Conservation (phyloP, 2,888 invertebrate genomes). For the Chouioia cunea region DNA sequence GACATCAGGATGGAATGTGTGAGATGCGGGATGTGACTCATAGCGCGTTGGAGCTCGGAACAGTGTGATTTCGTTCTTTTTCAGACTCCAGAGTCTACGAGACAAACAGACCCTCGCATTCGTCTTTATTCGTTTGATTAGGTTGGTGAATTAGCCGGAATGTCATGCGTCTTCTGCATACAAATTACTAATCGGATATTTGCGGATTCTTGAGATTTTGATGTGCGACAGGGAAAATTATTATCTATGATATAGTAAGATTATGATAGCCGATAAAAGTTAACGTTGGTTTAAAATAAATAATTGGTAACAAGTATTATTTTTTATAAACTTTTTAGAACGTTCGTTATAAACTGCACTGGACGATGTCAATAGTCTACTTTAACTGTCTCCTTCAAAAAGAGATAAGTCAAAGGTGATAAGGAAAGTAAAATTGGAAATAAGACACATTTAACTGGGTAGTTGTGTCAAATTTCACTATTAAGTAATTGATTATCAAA, state of each 20-base stretch:
- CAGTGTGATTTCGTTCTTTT: conserved; percentile 16
- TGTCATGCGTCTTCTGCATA: background rate
- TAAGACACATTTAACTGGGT: too few relatives aligned
- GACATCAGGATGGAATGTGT: conserved; percentile 65
- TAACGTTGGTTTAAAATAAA: too few relatives aligned
- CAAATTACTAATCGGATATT: background rate
- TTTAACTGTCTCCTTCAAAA: background rate
- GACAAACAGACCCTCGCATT: conserved; percentile 1
- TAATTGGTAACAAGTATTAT: background rate
- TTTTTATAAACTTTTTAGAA: conserved; percentile 1
- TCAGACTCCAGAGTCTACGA: background rate
- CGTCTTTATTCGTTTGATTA: conserved; percentile 27
- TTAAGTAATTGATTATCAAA: too few relatives aligned
- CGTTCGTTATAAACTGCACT: conserved; percentile 1
- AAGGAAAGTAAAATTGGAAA: too few relatives aligned
- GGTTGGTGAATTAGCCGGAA: conserved; percentile 15
- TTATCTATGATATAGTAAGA: too few relatives aligned
- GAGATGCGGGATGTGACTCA: conserved; percentile 61
- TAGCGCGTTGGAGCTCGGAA: conserved; percentile 35
- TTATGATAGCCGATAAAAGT: too few relatives aligned
- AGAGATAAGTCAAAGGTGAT: background rate
- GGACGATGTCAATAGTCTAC: background rate
- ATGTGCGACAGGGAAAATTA: too few relatives aligned
- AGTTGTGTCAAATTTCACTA: too few relatives aligned
- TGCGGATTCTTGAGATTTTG: too few relatives aligned